Evolutionary conservation across 2,888 invertebrate species (phyloP).

Genomic region (Mesorhabditis spiculigera): DNA sequence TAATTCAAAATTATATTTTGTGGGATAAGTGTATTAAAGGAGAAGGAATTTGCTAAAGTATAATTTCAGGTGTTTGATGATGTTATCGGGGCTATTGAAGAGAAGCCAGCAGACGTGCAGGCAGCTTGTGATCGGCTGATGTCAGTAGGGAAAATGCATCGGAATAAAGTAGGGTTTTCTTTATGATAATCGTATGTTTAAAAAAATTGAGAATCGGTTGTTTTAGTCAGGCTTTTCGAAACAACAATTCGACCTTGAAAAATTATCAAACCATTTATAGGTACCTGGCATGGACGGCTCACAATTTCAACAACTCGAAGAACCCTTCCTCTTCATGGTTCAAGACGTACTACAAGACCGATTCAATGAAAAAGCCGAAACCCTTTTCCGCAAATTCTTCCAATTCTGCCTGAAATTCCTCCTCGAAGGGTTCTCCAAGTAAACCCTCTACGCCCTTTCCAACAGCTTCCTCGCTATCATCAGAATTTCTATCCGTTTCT

Average conservation of each 20-base stretch:
- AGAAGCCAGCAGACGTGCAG: slow-evolving; percentile 52
- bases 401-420: slow-evolving; percentile 58
- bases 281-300: slow-evolving; percentile 42
- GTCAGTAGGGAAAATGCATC: slow-evolving; percentile 53
- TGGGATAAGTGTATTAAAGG: slow-evolving; percentile 7
- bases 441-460: neutral
- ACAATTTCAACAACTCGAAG: slow-evolving; percentile 59
- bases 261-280: slow-evolving; percentile 19
- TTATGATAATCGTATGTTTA: neutral
- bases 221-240: neutral
- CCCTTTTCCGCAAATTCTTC: slow-evolving; percentile 56
- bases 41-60: neutral
- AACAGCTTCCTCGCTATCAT: neutral
- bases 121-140: slow-evolving; percentile 44
- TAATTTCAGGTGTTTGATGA: slow-evolving; percentile 53
- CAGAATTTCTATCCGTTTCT: too few relatives aligned
- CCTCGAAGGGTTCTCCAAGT: slow-evolving; percentile 53
- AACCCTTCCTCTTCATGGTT: slow-evolving; percentile 60
- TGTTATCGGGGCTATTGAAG: slow-evolving; percentile 53
- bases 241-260: too few relatives aligned
- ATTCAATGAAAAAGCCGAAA: slow-evolving; percentile 60
- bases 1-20: slow-evolving; percentile 9
- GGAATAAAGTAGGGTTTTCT: slow-evolving; percentile 37
- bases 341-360: slow-evolving; percentile 56
- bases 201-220: neutral